Evolutionary conservation across 1,140 invertebrate species (phyloP).

Genomic region (Drosophila subpulchrella): DNA sequence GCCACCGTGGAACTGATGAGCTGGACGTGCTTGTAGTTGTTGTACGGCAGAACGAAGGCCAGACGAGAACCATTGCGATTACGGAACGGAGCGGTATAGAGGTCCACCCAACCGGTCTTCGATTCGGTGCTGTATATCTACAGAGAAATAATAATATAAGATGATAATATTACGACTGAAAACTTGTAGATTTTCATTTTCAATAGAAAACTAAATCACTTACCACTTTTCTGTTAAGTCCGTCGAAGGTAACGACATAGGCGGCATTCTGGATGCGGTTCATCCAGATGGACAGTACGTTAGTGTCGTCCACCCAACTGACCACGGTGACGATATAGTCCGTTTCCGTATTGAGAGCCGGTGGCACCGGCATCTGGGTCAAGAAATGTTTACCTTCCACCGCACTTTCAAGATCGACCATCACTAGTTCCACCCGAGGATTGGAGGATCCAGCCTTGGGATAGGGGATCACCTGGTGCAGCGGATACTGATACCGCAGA

Average conservation of each 20-base stretch:
- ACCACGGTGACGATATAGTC: constrained; percentile 86
- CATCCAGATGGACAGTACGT: constrained; percentile 92
- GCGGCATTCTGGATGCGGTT: constrained; percentile 93
- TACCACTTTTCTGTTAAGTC: constrained; percentile 58
- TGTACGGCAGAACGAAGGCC: constrained; percentile 88
- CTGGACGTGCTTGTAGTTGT: constrained; percentile 89
- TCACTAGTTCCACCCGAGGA: constrained; percentile 84
- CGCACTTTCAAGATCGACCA: constrained; percentile 58
- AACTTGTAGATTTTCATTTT: no score
- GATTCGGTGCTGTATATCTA: constrained; percentile 71
- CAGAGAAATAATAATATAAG: background rate
- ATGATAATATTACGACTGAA: no score
- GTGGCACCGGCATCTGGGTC: constrained; percentile 69
- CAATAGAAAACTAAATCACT: background rate
- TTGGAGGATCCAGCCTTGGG: constrained; percentile 89
- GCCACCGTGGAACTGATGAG: constrained; percentile 84
- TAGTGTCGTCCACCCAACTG: constrained; percentile 88
- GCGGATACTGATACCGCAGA: constrained; percentile 88
- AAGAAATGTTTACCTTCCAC: constrained; percentile 49
- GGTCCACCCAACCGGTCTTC: constrained; percentile 90
- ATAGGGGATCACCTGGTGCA: constrained; percentile 90
- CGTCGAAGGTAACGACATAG: constrained; percentile 71
- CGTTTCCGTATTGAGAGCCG: constrained; percentile 64
- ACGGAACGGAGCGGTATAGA: constrained; percentile 86
- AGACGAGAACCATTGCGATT: constrained; percentile 86